Conservation (phyloP, 2,888 invertebrate genomes). For the Amiota minor region DNA sequence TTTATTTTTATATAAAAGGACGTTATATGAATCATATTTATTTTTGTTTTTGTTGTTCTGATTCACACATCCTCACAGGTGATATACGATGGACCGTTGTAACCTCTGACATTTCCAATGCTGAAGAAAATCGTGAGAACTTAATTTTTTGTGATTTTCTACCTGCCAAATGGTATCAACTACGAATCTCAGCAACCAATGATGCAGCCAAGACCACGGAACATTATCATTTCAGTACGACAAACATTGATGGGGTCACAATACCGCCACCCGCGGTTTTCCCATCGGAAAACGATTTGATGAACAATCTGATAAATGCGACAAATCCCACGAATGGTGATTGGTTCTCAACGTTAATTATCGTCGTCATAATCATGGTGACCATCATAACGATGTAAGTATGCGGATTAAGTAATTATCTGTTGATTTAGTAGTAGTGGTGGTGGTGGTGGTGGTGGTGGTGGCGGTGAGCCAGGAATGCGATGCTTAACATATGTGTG, state of each 20-base stretch:
- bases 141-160: slow-evolving; percentile 76
- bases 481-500: not conserved
- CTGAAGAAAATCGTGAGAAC: slow-evolving; percentile 73
- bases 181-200: slow-evolving; percentile 78
- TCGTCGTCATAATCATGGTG: slow-evolving; percentile 70
- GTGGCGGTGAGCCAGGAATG: not conserved
- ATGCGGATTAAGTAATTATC: slow-evolving; percentile 12
- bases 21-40: not conserved
- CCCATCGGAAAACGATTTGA: slow-evolving; percentile 71
- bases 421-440: not conserved
- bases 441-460: not conserved
- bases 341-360: slow-evolving; percentile 71
- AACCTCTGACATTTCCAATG: slow-evolving; percentile 73
- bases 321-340: slow-evolving; percentile 70
- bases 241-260: slow-evolving; percentile 75
- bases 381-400: slow-evolving; percentile 71
- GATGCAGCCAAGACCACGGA: slow-evolving; percentile 79
- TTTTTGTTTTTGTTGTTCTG: slow-evolving; percentile 29
- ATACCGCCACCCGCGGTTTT: slow-evolving; percentile 71
- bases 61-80: slow-evolving; percentile 53
- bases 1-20: not conserved
- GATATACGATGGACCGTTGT: slow-evolving; percentile 73
- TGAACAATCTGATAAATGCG: slow-evolving; percentile 71
- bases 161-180: slow-evolving; percentile 78
- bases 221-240: slow-evolving; percentile 78